Evolutionary conservation across 30 jellyfish, hydroid and myxozoan species (phyloP).

Genomic region (Morbakka virulenta): DNA sequence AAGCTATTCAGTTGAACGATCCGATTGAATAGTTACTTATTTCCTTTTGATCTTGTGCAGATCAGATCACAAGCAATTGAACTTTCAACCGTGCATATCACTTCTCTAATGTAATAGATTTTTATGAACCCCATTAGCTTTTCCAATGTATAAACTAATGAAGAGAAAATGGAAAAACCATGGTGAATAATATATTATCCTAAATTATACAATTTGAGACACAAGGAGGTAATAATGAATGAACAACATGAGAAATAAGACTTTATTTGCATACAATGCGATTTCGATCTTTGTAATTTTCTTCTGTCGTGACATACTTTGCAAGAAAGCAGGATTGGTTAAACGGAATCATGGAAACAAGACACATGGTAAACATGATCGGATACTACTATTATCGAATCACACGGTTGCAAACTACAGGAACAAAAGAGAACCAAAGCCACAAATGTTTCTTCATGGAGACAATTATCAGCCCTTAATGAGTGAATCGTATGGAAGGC

Average conservation of each 20-base stretch:
- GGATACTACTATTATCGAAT: not conserved
- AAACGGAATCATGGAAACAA: not conserved
- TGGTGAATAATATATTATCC: too few relatives aligned
- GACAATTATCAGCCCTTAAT: not conserved
- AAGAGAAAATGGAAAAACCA: too few relatives aligned
- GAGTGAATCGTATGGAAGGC: not conserved
- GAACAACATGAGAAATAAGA: not conserved
- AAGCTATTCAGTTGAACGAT: not conserved
- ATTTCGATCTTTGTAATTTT: not conserved
- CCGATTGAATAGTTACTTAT: not conserved
- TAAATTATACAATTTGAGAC: too few relatives aligned
- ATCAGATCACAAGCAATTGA: not conserved
- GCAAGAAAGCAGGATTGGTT: not conserved
- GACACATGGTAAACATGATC: not conserved
- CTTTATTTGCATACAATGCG: not conserved
- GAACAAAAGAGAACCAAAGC: not conserved
- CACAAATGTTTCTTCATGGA: not conserved
- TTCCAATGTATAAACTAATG: not conserved
- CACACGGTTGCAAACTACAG: not conserved
- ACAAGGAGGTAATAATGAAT: not conserved
- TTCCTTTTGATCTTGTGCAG: not conserved
- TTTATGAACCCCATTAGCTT: not conserved
- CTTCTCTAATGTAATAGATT: not conserved
- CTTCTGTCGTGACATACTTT: not conserved
- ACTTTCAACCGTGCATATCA: not conserved